These are phyloP conservation scores for Pygoscelis adeliae DNA, from an alignment of 2,113 vertebrate genomes.

Conservation along the genomic window DNA sequence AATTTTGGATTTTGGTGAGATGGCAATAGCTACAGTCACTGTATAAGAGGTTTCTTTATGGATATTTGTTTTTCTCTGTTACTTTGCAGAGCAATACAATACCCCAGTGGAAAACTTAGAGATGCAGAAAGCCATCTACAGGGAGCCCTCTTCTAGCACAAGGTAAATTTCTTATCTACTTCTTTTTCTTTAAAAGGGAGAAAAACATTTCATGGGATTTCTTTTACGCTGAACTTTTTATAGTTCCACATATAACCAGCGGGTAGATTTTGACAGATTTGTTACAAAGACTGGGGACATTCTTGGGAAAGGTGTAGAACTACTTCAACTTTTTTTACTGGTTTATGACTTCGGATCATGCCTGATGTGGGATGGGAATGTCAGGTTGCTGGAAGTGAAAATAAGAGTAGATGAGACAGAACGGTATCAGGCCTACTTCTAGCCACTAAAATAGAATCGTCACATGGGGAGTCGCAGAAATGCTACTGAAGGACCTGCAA, in stretches of 20 bases:
- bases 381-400: slow-evolving; percentile 32
- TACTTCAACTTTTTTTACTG: neutral
- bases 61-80: neutral
- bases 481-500: slow-evolving; percentile 42
- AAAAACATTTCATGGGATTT: neutral
- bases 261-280: neutral
- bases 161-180: neutral
- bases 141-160: neutral
- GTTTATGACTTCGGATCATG: slow-evolving; percentile 14
- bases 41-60: neutral
- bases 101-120: neutral
- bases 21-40: neutral
- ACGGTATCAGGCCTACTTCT: neutral
- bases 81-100: neutral
- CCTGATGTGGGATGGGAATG: slow-evolving; percentile 4
- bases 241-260: neutral
- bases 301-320: neutral
- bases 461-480: slow-evolving; percentile 23
- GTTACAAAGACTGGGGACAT: neutral
- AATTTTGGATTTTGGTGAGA: neutral
- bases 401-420: slow-evolving; percentile 17
- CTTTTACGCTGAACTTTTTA: neutral
- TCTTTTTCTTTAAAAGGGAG: neutral
- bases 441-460: slow-evolving; percentile 25
- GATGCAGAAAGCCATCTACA: neutral